These are phyloP conservation scores for Danaus chrysippus DNA, from an alignment of 2,888 invertebrate species.

Conservation along the genomic window DNA sequence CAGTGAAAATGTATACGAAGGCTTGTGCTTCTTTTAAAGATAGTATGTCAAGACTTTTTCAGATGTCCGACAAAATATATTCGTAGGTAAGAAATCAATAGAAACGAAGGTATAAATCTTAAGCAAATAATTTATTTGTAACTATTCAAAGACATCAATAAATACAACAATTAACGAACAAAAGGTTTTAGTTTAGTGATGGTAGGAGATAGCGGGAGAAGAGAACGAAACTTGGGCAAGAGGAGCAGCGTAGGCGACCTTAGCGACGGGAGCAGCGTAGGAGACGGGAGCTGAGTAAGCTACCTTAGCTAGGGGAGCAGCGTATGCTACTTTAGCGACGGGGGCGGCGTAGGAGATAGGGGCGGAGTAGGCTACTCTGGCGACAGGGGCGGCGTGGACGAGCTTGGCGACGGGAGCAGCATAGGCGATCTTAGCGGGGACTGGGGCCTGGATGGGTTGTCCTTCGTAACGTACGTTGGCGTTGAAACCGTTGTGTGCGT, in stretches of 20 bases:
- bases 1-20: too few species aligned
- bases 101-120: too few species aligned
- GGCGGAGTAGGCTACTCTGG: constrained; percentile 17
- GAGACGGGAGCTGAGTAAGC: constrained; percentile 31
- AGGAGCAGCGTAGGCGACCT: constrained; percentile 42
- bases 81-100: too few species aligned
- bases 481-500: constrained; percentile 66
- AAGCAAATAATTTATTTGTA: too few species aligned
- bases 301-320: constrained; percentile 37
- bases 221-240: constrained; percentile 52
- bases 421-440: constrained; percentile 31
- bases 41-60: too few species aligned
- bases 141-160: too few species aligned
- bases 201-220: constrained; percentile 60
- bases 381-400: constrained; percentile 40
- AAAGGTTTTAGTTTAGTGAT: constrained; percentile 45
- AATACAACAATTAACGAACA: too few species aligned
- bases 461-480: constrained; percentile 69
- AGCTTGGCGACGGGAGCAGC: constrained; percentile 39
- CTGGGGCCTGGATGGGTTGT: constrained; percentile 44
- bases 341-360: constrained; percentile 21
- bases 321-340: constrained; percentile 27
- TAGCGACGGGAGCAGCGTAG: constrained; percentile 23
- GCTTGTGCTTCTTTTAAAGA: too few species aligned
- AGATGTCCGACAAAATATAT: too few species aligned